These are phyloP conservation scores for Chloromyia formosa DNA, from an alignment of 2,888 invertebrate genomes.

Conservation along the genomic window DNA sequence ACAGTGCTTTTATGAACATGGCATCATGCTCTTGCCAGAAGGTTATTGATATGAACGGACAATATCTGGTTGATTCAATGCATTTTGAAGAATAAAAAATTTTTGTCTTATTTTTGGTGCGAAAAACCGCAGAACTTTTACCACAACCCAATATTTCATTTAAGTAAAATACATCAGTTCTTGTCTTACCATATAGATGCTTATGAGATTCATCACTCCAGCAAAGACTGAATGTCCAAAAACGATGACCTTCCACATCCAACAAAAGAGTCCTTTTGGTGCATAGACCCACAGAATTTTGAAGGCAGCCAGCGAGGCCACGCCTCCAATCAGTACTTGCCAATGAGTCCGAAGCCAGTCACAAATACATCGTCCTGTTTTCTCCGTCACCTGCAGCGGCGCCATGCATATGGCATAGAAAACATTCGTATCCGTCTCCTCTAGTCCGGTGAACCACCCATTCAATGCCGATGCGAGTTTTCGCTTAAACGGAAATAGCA, in stretches of 20 bases:
- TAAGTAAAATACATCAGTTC: too few relatives aligned
- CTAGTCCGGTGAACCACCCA: conserved; percentile 79
- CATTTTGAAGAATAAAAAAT: too few relatives aligned
- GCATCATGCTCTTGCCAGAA: too few relatives aligned
- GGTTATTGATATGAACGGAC: too few relatives aligned
- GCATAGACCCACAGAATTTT: conserved; percentile 67
- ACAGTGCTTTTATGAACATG: too few relatives aligned
- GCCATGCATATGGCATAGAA: conserved; percentile 69
- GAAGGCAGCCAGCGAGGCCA: conserved; percentile 57
- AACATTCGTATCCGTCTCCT: conserved; percentile 74
- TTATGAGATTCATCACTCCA: conserved; percentile 58
- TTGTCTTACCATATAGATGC: conserved; percentile 59
- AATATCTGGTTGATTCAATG: too few relatives aligned
- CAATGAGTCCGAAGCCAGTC: conserved; percentile 74
- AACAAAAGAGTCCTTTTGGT: conserved; percentile 69
- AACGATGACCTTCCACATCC: conserved; percentile 64
- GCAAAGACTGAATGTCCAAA: conserved; percentile 61
- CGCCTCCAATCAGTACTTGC: conserved; percentile 68
- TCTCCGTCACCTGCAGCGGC: conserved; percentile 81
- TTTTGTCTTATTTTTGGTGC: too few relatives aligned
- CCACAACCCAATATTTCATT: too few relatives aligned
- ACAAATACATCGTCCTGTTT: conserved; percentile 78
- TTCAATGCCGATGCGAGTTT: conserved; percentile 78
- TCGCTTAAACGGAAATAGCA: conserved; percentile 94
- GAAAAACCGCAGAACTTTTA: too few relatives aligned